Evolutionary conservation across 2,888 invertebrate genomes (phyloP), one percentile per base, ranked within the genome.

Genomic region (Eristalis arbustorum): DNA sequence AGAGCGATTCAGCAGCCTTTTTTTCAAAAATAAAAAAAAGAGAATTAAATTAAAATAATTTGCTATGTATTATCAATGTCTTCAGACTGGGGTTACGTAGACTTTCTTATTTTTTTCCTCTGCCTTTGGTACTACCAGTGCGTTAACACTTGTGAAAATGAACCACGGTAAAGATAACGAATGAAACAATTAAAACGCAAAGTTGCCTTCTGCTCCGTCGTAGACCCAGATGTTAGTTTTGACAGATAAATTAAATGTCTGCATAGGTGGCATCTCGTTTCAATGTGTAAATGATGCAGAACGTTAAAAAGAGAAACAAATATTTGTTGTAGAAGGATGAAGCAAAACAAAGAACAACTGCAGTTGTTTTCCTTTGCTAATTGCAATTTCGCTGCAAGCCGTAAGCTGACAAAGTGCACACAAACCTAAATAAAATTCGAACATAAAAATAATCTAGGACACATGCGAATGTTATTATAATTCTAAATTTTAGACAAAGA

Each of bases 281-380:
- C 31, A 40, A 22, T 68, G 18, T n/a, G 13, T 25, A 8, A 18
- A 14, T 49, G 14, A 5, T n/a, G 2, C 1, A 1, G 0, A n/a
- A 0, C 0, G 68, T 28, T n/a, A 0, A 23, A 81, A 66, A 14
- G 77, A 69, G 69, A 77, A 40, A 25, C 28, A 74, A 67, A 68
- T 18, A 18, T 49, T 18, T 49, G 49, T 49, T 49, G 49, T 49
- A 40, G 77, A 56, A 82, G 56, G 49, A 25, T 40, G 72, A 84
- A 85, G 73, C 85, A 85, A 85, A 85, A 85, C 85, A 85, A 85
- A 85, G 28, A 66, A 28, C 69, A 82, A 81, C 59, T 85, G 85
- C 85, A 85, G 81, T 81, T 61, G 40, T 64, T 77, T 73, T 68
- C 11, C 23, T 66, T 42, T 56, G 69, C 56, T 84, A 67, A 42